These are phyloP conservation scores for Leptinotarsa haldemani DNA, from an alignment of 2,888 invertebrate species.

Conservation along the genomic window DNA sequence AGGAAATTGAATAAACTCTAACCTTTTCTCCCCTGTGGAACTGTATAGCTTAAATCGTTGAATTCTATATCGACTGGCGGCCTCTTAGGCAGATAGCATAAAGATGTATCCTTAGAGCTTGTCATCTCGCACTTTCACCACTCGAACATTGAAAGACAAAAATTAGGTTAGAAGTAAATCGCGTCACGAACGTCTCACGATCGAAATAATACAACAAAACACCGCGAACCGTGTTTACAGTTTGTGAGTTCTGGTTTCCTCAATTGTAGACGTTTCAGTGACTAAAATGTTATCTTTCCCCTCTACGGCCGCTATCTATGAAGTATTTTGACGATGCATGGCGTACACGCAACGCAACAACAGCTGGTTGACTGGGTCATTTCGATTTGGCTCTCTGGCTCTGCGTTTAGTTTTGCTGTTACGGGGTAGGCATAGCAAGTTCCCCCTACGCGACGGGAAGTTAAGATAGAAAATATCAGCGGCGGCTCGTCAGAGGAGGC, in stretches of 20 bases:
- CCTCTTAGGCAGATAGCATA: slow-evolving; percentile 74
- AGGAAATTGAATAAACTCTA: slow-evolving; percentile 30
- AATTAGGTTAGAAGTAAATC: background rate
- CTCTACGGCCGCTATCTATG: slow-evolving; percentile 1
- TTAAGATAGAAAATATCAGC: too few relatives aligned
- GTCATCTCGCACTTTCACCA: slow-evolving; percentile 33
- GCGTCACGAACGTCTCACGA: background rate
- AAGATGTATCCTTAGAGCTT: slow-evolving; percentile 36
- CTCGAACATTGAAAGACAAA: slow-evolving; percentile 10
- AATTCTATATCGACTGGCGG: slow-evolving; percentile 86
- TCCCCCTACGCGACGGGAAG: too few relatives aligned
- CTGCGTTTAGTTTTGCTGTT: too few relatives aligned
- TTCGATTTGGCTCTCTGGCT: background rate
- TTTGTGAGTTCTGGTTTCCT: background rate
- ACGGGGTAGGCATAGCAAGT: too few relatives aligned
- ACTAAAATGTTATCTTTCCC: slow-evolving; percentile 14
- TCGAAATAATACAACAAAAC: background rate
- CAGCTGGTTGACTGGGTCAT: background rate
- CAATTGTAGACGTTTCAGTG: background rate
- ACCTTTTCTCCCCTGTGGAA: slow-evolving; percentile 78
- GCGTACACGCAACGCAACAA: background rate
- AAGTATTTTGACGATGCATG: background rate
- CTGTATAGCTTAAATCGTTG: slow-evolving; percentile 83
- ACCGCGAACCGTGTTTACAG: background rate
- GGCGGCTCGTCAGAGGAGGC: too few relatives aligned